phyloP scores from a whole-genome alignment of 2,797 vertebrate species.

The Channallabes apus region DNA sequence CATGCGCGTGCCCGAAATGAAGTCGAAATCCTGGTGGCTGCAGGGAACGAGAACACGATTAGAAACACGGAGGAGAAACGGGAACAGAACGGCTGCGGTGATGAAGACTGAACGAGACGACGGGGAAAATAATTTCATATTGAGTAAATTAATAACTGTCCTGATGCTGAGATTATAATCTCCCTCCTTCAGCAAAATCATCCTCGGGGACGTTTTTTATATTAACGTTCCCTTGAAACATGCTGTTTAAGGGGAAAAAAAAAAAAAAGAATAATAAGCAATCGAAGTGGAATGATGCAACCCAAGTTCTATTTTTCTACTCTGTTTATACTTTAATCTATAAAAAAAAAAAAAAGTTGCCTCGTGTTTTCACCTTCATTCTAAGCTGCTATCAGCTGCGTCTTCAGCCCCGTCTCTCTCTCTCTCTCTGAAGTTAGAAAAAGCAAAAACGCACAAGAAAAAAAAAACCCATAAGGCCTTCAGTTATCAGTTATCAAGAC shows the following conservation, averaged over 20 bases:
- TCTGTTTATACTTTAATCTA: background rate
- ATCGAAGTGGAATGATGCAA: background rate
- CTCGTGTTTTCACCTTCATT: background rate
- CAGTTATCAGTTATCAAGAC: no score
- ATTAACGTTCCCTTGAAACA: background rate
- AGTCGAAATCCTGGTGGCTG: conserved; percentile 95
- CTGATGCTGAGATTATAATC: background rate
- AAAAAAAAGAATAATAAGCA: background rate
- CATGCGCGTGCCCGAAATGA: conserved; percentile 99
- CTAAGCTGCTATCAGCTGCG: background rate
- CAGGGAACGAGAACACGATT: conserved; percentile 36
- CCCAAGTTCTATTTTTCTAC: background rate
- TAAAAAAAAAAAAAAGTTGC: background rate
- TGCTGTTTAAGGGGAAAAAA: no score
- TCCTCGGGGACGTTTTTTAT: background rate
- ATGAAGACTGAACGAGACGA: background rate
- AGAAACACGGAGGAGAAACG: background rate
- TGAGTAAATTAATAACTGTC: background rate
- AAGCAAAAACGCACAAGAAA: no score
- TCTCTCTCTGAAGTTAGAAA: no score
- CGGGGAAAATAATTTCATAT: background rate
- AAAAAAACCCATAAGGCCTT: no score
- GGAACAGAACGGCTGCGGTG: background rate
- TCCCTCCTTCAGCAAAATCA: background rate
- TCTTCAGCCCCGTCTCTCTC: background rate